Conservation (phyloP, 1,140 invertebrate genomes). For the Trichonephila clavipes region DNA sequence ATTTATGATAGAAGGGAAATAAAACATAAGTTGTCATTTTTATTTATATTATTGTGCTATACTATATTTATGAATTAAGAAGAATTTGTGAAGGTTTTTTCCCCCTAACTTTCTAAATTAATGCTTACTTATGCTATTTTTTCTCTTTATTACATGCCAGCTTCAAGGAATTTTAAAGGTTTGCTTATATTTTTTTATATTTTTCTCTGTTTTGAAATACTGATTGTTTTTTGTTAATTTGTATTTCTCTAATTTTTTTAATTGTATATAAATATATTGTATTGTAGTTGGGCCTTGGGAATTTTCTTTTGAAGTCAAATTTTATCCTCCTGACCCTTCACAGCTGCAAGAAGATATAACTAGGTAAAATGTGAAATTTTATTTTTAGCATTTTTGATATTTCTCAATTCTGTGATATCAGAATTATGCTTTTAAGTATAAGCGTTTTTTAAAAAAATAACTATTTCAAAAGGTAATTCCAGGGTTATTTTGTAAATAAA, state of each 20-base stretch:
- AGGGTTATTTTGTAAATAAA: too few relatives aligned
- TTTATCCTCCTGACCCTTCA: constrained; percentile 98
- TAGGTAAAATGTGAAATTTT: constrained; percentile 80
- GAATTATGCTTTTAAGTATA: too few relatives aligned
- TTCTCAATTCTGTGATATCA: too few relatives aligned
- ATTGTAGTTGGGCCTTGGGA: constrained; percentile 93
- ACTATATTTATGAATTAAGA: too few relatives aligned
- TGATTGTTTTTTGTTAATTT: constrained; percentile 71
- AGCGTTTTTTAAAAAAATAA: too few relatives aligned
- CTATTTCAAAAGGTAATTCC: too few relatives aligned
- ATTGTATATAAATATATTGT: background rate
- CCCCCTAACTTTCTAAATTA: too few relatives aligned
- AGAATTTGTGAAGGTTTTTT: too few relatives aligned
- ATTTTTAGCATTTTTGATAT: background rate
- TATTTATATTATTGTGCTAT: too few relatives aligned
- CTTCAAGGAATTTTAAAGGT: constrained; percentile 66
- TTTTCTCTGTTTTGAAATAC: background rate
- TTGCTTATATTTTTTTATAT: background rate
- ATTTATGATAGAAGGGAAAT: too few relatives aligned
- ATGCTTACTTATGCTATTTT: constrained; percentile 4
- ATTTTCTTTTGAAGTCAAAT: constrained; percentile 98
- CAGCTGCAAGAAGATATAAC: constrained; percentile 98
- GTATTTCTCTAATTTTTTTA: background rate
- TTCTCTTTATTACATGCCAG: constrained; percentile 53
- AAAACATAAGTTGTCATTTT: too few relatives aligned